Evolutionary conservation across 1,140 invertebrate species (phyloP).

Genomic region (Aricia agestis): DNA sequence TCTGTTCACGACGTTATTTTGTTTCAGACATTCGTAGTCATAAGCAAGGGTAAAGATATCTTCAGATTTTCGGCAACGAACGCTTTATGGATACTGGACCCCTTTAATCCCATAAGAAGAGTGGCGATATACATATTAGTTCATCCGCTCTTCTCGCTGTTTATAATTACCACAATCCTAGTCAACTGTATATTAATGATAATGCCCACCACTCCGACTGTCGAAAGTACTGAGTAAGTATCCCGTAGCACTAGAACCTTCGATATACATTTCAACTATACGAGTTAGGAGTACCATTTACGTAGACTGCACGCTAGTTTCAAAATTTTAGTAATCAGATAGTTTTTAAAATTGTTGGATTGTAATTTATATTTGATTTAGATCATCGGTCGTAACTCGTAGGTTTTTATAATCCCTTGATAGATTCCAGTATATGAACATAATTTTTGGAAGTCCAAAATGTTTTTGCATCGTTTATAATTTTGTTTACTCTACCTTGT

Average conservation of each 20-base stretch:
- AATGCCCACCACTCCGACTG: conserved; percentile 92
- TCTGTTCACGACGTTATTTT: conserved; percentile 17
- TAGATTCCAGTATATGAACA: conserved; percentile 14
- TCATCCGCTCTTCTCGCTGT: conserved; percentile 97
- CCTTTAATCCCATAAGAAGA: conserved; percentile 97
- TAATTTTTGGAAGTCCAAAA: not conserved
- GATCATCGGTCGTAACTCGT: conserved; percentile 35
- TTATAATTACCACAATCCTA: conserved; percentile 98
- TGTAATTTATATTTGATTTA: conserved; percentile 34
- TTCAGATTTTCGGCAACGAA: conserved; percentile 98
- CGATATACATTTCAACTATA: conserved; percentile 20
- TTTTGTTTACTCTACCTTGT: conserved; percentile 22
- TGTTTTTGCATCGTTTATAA: conserved; percentile 29
- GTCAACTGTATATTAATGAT: conserved; percentile 99
- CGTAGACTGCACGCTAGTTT: conserved; percentile 72
- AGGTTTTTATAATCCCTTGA: conserved; percentile 31
- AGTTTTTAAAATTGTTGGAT: conserved; percentile 44
- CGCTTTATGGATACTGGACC: conserved; percentile 95
- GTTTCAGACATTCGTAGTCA: conserved; percentile 97
- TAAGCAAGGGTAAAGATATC: conserved; percentile 99
- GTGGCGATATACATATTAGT: conserved; percentile 98
- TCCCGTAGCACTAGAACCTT: conserved; percentile 21
- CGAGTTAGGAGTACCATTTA: conserved; percentile 35
- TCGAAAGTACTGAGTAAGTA: conserved; percentile 98
- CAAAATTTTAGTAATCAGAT: conserved; percentile 68